These are phyloP conservation scores for Burhinus bistriatus DNA, from an alignment of 2,113 vertebrate genomes.

Conservation along the genomic window DNA sequence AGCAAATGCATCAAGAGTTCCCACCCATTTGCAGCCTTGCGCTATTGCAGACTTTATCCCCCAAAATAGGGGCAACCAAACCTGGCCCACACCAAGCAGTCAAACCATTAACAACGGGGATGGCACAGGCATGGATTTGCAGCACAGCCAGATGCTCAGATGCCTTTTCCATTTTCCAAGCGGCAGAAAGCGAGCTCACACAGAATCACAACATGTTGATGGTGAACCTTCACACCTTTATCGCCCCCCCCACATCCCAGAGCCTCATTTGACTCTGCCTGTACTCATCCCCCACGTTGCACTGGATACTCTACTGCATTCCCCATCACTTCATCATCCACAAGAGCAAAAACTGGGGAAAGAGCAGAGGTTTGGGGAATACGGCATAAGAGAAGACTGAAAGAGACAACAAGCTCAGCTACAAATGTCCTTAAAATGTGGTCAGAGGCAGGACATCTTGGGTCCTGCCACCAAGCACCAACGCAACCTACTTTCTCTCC, in stretches of 20 bases:
- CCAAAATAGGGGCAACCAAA: neutral
- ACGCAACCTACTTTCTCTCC: neutral
- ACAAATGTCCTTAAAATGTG: too few species aligned
- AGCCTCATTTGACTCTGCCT: fast-evolving
- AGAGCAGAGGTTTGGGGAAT: neutral
- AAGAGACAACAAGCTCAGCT: too few species aligned
- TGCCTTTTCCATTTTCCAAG: neutral
- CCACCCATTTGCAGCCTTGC: too few species aligned
- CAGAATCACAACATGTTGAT: fast-evolving
- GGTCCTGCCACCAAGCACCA: neutral
- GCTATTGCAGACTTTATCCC: neutral
- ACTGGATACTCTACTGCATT: fast-evolving
- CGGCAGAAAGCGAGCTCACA: fast-evolving
- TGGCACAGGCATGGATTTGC: fast-evolving
- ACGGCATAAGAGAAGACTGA: too few species aligned
- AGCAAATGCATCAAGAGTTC: neutral
- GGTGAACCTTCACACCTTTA: neutral
- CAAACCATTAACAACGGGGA: fast-evolving
- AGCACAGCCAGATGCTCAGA: fast-evolving
- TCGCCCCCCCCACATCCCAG: fast-evolving
- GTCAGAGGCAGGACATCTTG: too few species aligned
- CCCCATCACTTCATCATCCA: fast-evolving
- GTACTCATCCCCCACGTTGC: fast-evolving
- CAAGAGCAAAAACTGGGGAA: fast-evolving
- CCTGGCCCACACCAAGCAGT: fast-evolving